Evolutionary conservation across 2,113 vertebrate genomes (phyloP).

Genomic region (Solenodon paradoxus): DNA sequence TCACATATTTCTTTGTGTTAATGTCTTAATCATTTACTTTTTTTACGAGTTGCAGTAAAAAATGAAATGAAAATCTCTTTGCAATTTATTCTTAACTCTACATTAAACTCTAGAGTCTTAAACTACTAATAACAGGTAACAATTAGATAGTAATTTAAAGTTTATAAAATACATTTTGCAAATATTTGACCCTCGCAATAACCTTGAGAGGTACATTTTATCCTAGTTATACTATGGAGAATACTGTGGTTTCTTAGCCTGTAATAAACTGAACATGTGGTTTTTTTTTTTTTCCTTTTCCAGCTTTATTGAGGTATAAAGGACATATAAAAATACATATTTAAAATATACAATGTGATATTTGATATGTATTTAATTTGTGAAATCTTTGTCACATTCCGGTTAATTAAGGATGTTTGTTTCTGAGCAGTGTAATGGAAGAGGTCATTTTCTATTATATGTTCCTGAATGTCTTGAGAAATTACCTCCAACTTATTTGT

Average conservation of each 20-base stretch:
- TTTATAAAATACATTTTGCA: neutral
- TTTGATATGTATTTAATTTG: neutral
- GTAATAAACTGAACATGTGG: neutral
- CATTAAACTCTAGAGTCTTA: neutral
- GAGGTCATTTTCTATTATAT: neutral
- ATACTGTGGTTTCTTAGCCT: neutral
- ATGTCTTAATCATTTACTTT: conserved; percentile 23
- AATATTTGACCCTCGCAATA: neutral
- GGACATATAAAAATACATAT: neutral
- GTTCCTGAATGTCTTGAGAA: neutral
- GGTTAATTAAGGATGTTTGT: neutral
- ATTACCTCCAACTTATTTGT: neutral
- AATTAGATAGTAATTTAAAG: neutral
- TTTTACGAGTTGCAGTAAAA: conserved; percentile 41
- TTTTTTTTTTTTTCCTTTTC: neutral
- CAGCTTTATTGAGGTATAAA: neutral
- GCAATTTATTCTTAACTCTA: conserved; percentile 20
- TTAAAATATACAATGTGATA: neutral
- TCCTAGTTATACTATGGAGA: neutral
- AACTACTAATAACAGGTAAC: neutral
- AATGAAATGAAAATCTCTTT: conserved; percentile 28
- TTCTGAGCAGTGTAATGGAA: neutral
- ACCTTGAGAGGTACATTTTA: neutral
- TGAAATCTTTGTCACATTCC: neutral
- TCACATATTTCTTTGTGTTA: conserved; percentile 16